Percentiles rank a stretch among this genome's conserved stretches.
These are phyloP conservation scores for Vipera latastei DNA, from an alignment of 2,797 vertebrate genomes.

Conservation along the genomic window DNA sequence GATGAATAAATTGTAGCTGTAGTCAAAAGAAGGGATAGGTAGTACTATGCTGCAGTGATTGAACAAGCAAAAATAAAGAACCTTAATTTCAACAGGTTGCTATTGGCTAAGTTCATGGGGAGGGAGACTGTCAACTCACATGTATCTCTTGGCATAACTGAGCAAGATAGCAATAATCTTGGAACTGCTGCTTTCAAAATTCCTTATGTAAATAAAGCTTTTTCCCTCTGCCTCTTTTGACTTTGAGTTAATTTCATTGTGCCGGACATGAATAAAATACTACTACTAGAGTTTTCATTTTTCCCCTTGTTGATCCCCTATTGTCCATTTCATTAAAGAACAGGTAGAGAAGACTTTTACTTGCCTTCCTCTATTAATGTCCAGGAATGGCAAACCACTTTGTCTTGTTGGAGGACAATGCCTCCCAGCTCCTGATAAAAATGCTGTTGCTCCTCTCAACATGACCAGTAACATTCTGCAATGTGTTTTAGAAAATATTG, in stretches of 20 bases:
- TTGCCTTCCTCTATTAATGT: background rate
- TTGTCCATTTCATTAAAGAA: background rate
- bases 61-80: background rate
- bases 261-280: background rate
- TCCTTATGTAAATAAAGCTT: background rate
- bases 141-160: background rate
- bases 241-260: background rate
- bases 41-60: background rate
- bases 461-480: background rate
- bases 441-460: background rate
- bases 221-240: background rate
- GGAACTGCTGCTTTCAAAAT: background rate
- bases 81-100: background rate
- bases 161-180: background rate
- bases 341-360: background rate
- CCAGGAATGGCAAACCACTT: background rate
- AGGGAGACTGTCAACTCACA: background rate
- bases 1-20: background rate
- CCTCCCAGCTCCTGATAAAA: background rate
- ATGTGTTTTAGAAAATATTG: background rate
- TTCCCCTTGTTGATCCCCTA: background rate
- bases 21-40: background rate
- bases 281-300: background rate
- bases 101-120: background rate
- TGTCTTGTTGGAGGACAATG: background rate